Evolutionary conservation across 2,888 invertebrate species (phyloP).

Genomic region (Reticulitermes lucifugus): DNA sequence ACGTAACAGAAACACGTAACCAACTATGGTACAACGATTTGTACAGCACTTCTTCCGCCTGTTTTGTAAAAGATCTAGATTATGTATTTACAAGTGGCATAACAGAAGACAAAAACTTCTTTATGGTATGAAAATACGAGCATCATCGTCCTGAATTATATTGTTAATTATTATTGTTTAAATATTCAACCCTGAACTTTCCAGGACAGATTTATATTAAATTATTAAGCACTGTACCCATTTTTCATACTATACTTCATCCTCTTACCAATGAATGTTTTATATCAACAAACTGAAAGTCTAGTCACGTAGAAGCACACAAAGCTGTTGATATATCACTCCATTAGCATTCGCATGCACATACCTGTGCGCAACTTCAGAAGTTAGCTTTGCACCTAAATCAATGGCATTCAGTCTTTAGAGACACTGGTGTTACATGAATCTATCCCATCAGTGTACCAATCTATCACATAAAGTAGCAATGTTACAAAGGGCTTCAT

Average conservation of each 20-base stretch:
- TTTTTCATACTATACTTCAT: background rate
- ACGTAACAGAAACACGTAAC: slow-evolving; percentile 38
- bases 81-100: slow-evolving; percentile 36
- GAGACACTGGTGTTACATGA: slow-evolving; percentile 33
- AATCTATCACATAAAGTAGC: slow-evolving; percentile 44
- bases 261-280: background rate
- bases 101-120: slow-evolving; percentile 45
- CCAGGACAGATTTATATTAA: slow-evolving; percentile 47
- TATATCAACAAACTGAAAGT: background rate
- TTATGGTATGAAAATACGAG: slow-evolving; percentile 45
- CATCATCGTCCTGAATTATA: slow-evolving; percentile 44
- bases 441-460: background rate
- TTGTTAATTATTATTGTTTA: slow-evolving; percentile 47
- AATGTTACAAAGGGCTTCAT: slow-evolving; percentile 21
- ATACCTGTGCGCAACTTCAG: background rate
- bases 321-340: background rate
- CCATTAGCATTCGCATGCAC: background rate
- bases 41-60: slow-evolving; percentile 32
- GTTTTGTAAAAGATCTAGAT: slow-evolving; percentile 29
- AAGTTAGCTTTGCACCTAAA: background rate
- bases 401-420: slow-evolving; percentile 29
- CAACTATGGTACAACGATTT: slow-evolving; percentile 34
- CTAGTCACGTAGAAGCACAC: too few species aligned
- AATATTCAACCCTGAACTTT: slow-evolving; percentile 45
- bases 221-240: slow-evolving; percentile 30